Conservation (phyloP, 2,113 vertebrate genomes). For the Labeo rohita region DNA sequence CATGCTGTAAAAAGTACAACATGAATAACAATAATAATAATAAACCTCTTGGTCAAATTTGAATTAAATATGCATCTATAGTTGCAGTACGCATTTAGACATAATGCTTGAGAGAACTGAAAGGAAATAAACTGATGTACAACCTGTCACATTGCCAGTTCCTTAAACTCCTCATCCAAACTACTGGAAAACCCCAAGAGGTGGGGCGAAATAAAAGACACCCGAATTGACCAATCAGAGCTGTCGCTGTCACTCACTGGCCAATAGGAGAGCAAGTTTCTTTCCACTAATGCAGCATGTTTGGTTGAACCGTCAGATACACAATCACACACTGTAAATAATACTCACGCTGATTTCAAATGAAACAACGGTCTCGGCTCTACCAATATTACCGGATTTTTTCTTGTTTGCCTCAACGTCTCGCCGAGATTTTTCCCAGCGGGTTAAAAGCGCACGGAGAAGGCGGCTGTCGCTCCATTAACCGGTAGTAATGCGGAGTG, state of each 20-base stretch:
- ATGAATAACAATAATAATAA: not conserved
- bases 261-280: conserved; percentile 55
- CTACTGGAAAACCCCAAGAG: conserved; percentile 74
- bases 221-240: conserved; percentile 60
- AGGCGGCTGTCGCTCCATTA: conserved; percentile 10
- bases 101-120: not conserved
- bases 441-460: not conserved
- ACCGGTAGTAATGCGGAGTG: conserved; percentile 21
- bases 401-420: not conserved
- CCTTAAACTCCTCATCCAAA: conserved; percentile 66
- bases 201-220: conserved; percentile 52
- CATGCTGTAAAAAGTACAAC: conserved; percentile 1
- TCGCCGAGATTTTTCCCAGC: not conserved
- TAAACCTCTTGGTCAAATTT: too few species aligned
- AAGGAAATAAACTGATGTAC: not conserved
- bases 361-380: not conserved
- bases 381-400: not conserved
- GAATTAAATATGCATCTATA: not conserved
- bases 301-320: conserved; percentile 18
- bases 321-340: conserved; percentile 46
- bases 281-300: accelerated
- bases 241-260: not conserved
- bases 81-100: not conserved
- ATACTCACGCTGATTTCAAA: conserved; percentile 33
- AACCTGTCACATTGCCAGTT: conserved; percentile 23